Evolutionary conservation across 37 sponge, comb jelly and placozoan species (phyloP), one percentile per base, ranked within the genome.

Genomic region (Ianthella basta): DNA sequence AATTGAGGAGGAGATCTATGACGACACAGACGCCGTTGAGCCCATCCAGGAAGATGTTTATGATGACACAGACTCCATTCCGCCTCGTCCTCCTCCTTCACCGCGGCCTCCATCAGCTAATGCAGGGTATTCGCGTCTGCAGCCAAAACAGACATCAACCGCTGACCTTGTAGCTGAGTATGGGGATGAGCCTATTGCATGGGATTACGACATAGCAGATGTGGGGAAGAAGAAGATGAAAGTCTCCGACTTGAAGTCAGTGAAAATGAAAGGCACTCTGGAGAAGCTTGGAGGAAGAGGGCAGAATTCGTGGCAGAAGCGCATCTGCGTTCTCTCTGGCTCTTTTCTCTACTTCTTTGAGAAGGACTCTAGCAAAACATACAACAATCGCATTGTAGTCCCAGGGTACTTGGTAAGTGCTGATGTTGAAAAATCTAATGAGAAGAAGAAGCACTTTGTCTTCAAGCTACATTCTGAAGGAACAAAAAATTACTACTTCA

Each of bases 241-340:
- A 39, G 82, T 75, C 23, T 63, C 83, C 27, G 39, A 88, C 2
- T 54, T 93, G 30, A 85, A 88, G 56, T 59, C 74, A 19, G 73
- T 90, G 14, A 56, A 0, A 0, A 74, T 74, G 25, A 93, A 93
- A 56, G 97, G 97, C 36, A 30, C 10, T n/a, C 59, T 96, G 53
- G 97, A 96, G 88, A 96, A 96, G 64, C 86, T 96, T 24, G 97
- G 97, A 14, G 97, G 97, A 0, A 84, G 67, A 74, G 88, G 79
- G 60, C 90, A 86, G 30, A 89, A 87, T 37, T 87, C 66, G 0
- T 96, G 97, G 97, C 97, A 96, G 82, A 88, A 86, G 61, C 83
- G 97, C 0, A 88, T 80, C 72, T 96, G 97, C 53, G 86, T 93
- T 1, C 84, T 93, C 21, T 41, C 91, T 24, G 92, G 83, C 15